Evolutionary conservation across 2,797 vertebrate genomes (phyloP), one percentile per base, ranked within the genome.

Genomic region (Falco rusticolus): DNA sequence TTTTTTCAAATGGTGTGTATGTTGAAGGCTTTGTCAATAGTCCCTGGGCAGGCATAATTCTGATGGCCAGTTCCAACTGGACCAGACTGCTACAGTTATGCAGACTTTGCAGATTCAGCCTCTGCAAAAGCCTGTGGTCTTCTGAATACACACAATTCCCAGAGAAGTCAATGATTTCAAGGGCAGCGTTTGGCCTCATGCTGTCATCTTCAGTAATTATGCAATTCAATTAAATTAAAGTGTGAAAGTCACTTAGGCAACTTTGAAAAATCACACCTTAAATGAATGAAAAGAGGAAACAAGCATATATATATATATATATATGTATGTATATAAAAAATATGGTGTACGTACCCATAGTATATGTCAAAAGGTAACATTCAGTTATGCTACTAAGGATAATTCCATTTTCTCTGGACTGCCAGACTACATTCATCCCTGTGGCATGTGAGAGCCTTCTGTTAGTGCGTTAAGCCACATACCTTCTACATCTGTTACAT

Each of bases 161-260:
- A 63, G 60, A 80, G 68, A 90, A 86, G 25, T 81, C 63, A 81
- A 11, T 41, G 59, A 71, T 93, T 89, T 90, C 60, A 77, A 88
- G 56, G 74, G 25, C 28, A 81, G 26, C 26, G 11, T 86, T 94
- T 91, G 51, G 31, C 43, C 29, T 87, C 33, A 53, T 70, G 65
- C 50, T 93, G 33, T 88, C 54, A 72, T 68, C 78, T 91, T 78
- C 75, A 54, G 65, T 87, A 89, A 86, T 89, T 89, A 76, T 66
- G 45, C 37, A 68, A 53, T 75, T 93, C 61, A 71, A 59, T 91
- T 92, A 84, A 76, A 71, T 90, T 84, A 39, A 83, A 86, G 19
- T 54, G 41, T 26, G 50, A 68, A 87, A 90, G 70, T 94, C 61
- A 57, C 66, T 56, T 28, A 69, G 33, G 24, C 31, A 87, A 31